Evolutionary conservation across 1,140 invertebrate species (phyloP), one percentile per base, ranked within the genome.

Genomic region (Platorchestia sp.): DNA sequence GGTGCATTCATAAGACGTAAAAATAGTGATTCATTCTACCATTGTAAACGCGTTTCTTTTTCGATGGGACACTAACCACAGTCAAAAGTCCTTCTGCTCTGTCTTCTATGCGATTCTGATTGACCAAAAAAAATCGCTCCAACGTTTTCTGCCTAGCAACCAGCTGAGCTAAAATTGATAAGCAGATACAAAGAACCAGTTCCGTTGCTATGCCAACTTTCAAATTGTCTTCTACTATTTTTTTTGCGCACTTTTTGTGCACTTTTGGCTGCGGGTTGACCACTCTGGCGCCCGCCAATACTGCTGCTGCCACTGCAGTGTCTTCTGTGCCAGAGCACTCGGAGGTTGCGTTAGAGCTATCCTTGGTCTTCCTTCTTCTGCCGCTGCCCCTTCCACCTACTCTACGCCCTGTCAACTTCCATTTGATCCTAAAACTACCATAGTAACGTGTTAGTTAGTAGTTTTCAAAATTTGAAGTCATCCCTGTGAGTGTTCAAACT

Each of bases 141-240:
- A n/a, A n/a, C n/a, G n/a, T n/a, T n/a, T 75, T 75, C 27, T 75
- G 14, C 59, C 59, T 75, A 75, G 59, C 59, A 75, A 75, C 59
- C 7, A 36, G 59, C 59, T 3, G 36, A 10, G 7, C 1, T 19
- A 36, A 75, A 19, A 22, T 75, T 10, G 14, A 75, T 10, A 90
- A 45, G 41, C 41, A 42, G 87, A 45, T 44, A 41, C 87, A 42
- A 87, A 45, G 87, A 45, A 90, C 87, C 87, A 45, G 87, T 43
- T 42, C 41, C 27, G 87, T 90, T 90, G 87, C 87, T 90, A 90
- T 22, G 87, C 87, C 41, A 90, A 87, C 59, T 75, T 75, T 75
- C 59, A 14, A n/a, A n/a, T n/a, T 10, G 59, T 75, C 59, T 36
- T 10, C 14, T 36, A 3, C 59, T 44, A 42, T 90, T 90, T 90